Evolutionary conservation across 1,140 invertebrate genomes (phyloP).

Genomic region (Theocolax elegans): DNA sequence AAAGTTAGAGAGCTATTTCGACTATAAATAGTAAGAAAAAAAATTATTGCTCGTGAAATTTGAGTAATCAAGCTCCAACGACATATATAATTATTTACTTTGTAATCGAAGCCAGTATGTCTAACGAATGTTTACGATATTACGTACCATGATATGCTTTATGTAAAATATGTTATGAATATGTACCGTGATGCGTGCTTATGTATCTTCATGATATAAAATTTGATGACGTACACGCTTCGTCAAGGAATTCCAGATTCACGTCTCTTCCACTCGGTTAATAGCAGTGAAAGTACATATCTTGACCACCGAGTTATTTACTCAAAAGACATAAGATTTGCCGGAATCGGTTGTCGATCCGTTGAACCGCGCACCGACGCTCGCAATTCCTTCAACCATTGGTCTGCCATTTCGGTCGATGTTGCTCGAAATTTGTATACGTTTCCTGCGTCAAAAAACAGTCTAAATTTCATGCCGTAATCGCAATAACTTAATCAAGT

Average conservation of each 20-base stretch:
- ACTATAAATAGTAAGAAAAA: conserved; percentile 25
- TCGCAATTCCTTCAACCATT: conserved; percentile 81
- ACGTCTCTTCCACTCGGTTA: no score
- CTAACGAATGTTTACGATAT: neutral
- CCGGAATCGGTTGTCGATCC: conserved; percentile 74
- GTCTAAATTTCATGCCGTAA: neutral
- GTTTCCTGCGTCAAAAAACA: conserved; percentile 72
- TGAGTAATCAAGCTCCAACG: conserved; percentile 16
- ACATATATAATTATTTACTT: neutral
- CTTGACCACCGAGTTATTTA: no score
- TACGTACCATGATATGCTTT: neutral
- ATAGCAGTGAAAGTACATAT: no score
- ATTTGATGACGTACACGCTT: conserved; percentile 1
- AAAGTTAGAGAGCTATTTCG: conserved; percentile 24
- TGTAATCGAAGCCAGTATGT: neutral
- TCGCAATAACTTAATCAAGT: no score
- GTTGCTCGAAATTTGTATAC: conserved; percentile 89
- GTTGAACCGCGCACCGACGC: conserved; percentile 69
- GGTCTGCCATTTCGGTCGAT: conserved; percentile 75
- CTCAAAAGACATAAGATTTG: conserved; percentile 84
- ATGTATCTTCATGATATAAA: neutral
- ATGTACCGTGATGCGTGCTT: conserved; percentile 9
- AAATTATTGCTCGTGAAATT: conserved; percentile 34
- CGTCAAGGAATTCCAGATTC: no score
- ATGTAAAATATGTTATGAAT: neutral